Conservation (phyloP, 2,113 vertebrate species). For the Struthio camelus region DNA sequence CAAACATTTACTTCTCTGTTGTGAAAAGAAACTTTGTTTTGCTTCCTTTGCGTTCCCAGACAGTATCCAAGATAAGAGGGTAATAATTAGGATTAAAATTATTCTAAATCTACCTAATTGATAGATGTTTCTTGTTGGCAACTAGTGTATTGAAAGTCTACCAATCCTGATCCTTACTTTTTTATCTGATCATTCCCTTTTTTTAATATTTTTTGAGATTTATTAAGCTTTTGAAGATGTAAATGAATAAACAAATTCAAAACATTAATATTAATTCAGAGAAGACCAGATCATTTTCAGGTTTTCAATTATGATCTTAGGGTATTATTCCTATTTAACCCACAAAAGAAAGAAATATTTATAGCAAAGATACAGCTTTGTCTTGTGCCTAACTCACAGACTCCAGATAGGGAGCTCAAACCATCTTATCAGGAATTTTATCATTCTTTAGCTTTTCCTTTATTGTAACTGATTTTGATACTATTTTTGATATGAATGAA, state of each 20-base stretch:
- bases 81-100: background rate
- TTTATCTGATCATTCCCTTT: background rate
- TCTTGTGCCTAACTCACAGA: background rate
- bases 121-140: background rate
- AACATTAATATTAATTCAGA: background rate
- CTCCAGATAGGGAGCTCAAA: background rate
- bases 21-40: background rate
- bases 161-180: background rate
- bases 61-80: background rate
- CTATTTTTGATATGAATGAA: constrained; percentile 36
- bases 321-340: background rate
- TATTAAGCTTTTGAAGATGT: background rate
- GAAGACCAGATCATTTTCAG: background rate
- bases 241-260: background rate
- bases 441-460: background rate
- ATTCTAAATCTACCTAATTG: background rate
- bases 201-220: background rate
- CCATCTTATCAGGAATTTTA: background rate
- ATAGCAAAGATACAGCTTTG: background rate
- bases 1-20: background rate
- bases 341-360: background rate
- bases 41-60: background rate
- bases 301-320: background rate
- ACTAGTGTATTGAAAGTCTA: background rate
- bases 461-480: background rate